Percentiles rank a stretch among this genome's conserved stretches.
phyloP scores from a whole-genome alignment of 2,797 vertebrate species.

The Staurois parvus region DNA sequence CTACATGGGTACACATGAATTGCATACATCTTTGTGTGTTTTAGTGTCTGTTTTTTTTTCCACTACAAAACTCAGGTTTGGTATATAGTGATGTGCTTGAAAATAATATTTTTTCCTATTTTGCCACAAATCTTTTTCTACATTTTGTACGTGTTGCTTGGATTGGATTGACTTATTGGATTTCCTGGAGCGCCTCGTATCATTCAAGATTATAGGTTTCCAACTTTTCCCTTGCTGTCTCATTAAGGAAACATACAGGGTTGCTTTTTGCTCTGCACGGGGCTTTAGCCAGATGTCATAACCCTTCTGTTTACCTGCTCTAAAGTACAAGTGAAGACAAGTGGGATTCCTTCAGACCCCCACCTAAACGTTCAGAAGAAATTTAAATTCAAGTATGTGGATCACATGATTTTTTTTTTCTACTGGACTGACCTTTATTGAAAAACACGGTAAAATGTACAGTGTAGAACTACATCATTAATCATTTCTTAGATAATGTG shows the following conservation, averaged over 20 bases:
- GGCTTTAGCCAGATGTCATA: constrained; percentile 53
- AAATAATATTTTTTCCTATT: not conserved
- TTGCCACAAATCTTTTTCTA: constrained; percentile 13
- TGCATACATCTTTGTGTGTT: not conserved
- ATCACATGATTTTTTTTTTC: not conserved
- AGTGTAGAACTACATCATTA: not conserved
- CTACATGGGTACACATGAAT: not conserved
- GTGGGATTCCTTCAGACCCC: constrained; percentile 11
- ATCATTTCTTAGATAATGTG: not conserved
- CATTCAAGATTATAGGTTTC: constrained; percentile 49
- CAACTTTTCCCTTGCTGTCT: constrained; percentile 56
- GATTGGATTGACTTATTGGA: constrained; percentile 54
- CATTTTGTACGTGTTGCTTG: constrained; percentile 42
- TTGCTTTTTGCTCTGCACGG: constrained; percentile 36
- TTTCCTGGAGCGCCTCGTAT: constrained; percentile 38
- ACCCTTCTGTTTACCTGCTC: constrained; percentile 43
- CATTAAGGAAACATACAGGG: constrained; percentile 54
- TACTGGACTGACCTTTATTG: not conserved
- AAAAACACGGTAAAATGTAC: not conserved
- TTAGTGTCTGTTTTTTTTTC: not conserved
- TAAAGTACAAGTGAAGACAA: constrained; percentile 36
- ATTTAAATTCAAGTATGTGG: not conserved
- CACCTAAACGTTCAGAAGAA: not conserved
- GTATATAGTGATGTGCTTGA: not conserved
- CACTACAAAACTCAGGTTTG: not conserved